A percentile compares a stretch with the other conserved stretches of the same genome.
phyloP scores from a whole-genome alignment of 2,797 vertebrate genomes.

The Poeciliopsis turneri region DNA sequence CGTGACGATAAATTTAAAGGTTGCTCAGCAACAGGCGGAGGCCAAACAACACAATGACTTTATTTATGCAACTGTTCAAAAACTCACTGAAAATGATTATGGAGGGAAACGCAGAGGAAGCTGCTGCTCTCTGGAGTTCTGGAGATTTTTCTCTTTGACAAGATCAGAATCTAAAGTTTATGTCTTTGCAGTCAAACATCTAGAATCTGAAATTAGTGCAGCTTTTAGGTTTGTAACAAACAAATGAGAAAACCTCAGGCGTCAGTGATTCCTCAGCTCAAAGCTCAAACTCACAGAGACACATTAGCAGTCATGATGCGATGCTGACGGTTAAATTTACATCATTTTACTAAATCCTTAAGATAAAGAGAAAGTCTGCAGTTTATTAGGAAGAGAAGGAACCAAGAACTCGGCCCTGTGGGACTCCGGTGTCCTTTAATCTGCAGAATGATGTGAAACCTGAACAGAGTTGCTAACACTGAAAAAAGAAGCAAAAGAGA shows the following conservation, averaged over 20 bases:
- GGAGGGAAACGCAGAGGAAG: neutral
- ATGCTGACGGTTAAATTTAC: neutral
- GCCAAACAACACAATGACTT: neutral
- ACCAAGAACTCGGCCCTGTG: neutral
- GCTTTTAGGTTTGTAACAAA: too few species aligned
- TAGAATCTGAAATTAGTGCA: too few species aligned
- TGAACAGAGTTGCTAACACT: neutral
- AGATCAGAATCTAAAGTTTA: too few species aligned
- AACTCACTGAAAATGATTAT: too few species aligned
- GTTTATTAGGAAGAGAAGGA: neutral
- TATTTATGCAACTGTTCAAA: neutral
- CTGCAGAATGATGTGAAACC: neutral
- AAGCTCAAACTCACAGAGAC: too few species aligned
- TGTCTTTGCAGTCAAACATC: too few species aligned
- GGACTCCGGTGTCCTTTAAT: neutral
- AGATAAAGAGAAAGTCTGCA: neutral
- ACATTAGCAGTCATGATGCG: too few species aligned
- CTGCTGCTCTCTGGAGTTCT: too few species aligned
- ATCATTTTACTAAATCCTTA: too few species aligned
- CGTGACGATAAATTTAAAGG: neutral
- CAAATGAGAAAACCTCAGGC: too few species aligned
- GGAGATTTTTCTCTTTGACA: too few species aligned
- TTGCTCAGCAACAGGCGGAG: neutral
- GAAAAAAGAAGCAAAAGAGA: neutral
- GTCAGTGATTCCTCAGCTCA: too few species aligned